Percentiles rank a stretch among this genome's conserved stretches.
Evolutionary conservation across 1,140 invertebrate genomes (phyloP).

Genomic region (Harpegnathos saltator): DNA sequence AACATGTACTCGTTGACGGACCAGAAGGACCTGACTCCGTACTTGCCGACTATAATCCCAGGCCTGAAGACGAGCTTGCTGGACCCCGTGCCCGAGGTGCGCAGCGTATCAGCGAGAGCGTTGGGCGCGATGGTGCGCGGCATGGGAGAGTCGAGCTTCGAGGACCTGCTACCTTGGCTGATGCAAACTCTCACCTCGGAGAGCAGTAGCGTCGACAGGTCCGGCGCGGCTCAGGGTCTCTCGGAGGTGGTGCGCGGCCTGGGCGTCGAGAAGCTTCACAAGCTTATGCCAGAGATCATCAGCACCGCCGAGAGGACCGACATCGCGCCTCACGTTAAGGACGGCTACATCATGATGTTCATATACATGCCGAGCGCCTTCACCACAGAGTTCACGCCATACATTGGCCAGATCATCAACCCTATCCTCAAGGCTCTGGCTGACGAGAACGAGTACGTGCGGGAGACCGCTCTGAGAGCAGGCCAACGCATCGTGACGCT

Average conservation of each 20-base stretch:
- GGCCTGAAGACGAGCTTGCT: constrained; percentile 98
- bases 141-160: constrained; percentile 98
- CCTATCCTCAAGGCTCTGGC: constrained; percentile 98
- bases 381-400: constrained; percentile 97
- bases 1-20: constrained; percentile 99
- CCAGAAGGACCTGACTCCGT: constrained; percentile 99
- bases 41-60: constrained; percentile 98
- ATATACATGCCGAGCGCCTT: constrained; percentile 99
- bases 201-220: constrained; percentile 97
- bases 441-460: constrained; percentile 99
- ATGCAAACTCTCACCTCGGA: constrained; percentile 99
- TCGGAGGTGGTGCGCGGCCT: constrained; percentile 98
- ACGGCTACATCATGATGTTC: constrained; percentile 99
- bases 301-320: constrained; percentile 96
- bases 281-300: constrained; percentile 99
- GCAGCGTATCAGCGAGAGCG: constrained; percentile 96
- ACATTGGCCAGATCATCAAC: constrained; percentile 99
- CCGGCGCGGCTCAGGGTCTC: constrained; percentile 98
- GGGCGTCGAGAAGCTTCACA: constrained; percentile 97
- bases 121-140: constrained; percentile 98
- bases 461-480: constrained; percentile 98
- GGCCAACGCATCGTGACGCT: constrained; percentile 98
- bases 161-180: constrained; percentile 98
- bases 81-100: constrained; percentile 98
- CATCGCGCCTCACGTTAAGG: constrained; percentile 98